Conservation (phyloP, 2,888 invertebrate genomes). For the Cyaniris semiargus region DNA sequence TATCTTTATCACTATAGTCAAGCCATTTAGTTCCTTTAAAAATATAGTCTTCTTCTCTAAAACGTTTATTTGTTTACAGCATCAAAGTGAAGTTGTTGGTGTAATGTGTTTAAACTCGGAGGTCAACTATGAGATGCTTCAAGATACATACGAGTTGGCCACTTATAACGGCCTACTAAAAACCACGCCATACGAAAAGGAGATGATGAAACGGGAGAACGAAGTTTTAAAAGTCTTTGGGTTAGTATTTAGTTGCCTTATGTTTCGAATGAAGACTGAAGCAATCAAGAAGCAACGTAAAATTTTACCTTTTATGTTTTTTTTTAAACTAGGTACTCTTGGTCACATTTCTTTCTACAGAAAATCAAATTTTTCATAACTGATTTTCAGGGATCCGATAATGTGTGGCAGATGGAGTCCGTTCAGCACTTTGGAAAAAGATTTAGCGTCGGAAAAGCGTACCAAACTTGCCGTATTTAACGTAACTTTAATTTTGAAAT, state of each 20-base stretch:
- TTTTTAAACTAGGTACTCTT: no score
- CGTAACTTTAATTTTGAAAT: conserved; percentile 24
- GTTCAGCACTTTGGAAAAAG: conserved; percentile 47
- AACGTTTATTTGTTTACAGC: conserved; percentile 43
- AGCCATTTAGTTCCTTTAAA: no score
- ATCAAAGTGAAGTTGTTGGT: conserved; percentile 63
- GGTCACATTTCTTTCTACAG: no score
- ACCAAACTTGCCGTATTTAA: conserved; percentile 43
- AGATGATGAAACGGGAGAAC: conserved; percentile 54
- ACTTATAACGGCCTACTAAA: conserved; percentile 79
- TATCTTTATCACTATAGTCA: no score
- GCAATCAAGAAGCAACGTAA: no score
- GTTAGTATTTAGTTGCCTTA: conserved; percentile 44
- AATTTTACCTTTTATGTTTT: no score
- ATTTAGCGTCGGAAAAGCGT: conserved; percentile 35
- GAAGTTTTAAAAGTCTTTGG: conserved; percentile 55
- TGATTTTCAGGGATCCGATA: conserved; percentile 64
- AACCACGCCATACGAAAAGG: conserved; percentile 61
- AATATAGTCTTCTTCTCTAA: neutral
- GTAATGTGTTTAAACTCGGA: conserved; percentile 80
- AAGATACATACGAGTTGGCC: conserved; percentile 72
- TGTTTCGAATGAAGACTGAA: no score
- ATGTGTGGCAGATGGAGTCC: conserved; percentile 62
- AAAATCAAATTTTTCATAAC: no score
- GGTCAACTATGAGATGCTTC: conserved; percentile 79